Percentiles rank a stretch among this genome's conserved stretches.
These are phyloP conservation scores for Magallana ariakensis DNA, from an alignment of 1,140 invertebrate genomes.

Conservation along the genomic window DNA sequence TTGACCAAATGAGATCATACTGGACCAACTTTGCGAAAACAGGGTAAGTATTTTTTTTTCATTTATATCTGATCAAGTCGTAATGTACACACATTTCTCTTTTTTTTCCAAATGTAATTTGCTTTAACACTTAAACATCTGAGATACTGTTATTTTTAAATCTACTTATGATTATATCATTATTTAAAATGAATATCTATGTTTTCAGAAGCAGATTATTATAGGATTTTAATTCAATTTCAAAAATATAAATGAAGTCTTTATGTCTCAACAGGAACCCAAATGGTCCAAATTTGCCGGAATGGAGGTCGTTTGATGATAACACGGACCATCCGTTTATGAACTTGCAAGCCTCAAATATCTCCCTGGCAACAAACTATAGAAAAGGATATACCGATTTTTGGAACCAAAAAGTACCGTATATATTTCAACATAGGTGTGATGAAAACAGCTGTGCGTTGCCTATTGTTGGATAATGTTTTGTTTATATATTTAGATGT, in stretches of 20 bases:
- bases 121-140: too few relatives aligned
- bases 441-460: background rate
- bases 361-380: background rate
- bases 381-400: background rate
- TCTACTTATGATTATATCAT: too few relatives aligned
- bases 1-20: slow-evolving; percentile 1
- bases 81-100: too few relatives aligned
- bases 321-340: background rate
- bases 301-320: background rate
- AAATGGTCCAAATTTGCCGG: background rate
- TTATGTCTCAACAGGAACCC: background rate
- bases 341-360: background rate
- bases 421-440: background rate
- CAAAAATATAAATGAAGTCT: too few relatives aligned
- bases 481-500: too few relatives aligned
- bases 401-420: background rate
- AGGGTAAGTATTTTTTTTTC: background rate
- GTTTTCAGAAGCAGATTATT: too few relatives aligned
- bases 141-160: too few relatives aligned
- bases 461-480: background rate
- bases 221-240: too few relatives aligned
- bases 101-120: too few relatives aligned
- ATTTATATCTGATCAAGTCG: too few relatives aligned
- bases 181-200: too few relatives aligned
- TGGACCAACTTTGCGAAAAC: slow-evolving; percentile 45